Percentiles rank a stretch among this genome's conserved stretches.
Evolutionary conservation across 2,888 invertebrate genomes (phyloP).

Genomic region (Apamea epomidion): DNA sequence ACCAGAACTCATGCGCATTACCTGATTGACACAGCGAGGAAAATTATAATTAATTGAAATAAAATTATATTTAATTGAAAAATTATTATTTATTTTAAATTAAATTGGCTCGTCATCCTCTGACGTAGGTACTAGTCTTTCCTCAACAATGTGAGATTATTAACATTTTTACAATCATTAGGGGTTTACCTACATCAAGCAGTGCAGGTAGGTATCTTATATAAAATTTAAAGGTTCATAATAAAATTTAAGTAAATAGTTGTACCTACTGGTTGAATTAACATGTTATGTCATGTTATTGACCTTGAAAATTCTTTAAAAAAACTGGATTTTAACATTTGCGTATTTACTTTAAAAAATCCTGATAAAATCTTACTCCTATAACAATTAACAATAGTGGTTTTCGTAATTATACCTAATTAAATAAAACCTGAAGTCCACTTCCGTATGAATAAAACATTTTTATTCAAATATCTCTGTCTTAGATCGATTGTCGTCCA

Average conservation of each 20-base stretch:
- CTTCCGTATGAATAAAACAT: slow-evolving; percentile 28
- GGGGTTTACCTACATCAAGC: not conserved
- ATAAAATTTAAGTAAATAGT: not conserved
- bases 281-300: not conserved
- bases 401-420: slow-evolving; percentile 1
- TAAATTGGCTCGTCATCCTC: not conserved
- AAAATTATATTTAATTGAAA: not conserved
- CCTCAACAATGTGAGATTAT: not conserved
- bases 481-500: slow-evolving; percentile 11
- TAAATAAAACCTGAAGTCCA: not conserved
- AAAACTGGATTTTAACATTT: not conserved
- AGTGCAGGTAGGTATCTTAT: not conserved
- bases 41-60: not conserved
- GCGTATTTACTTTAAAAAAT: slow-evolving; percentile 6
- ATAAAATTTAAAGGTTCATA: not conserved
- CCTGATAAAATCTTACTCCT: slow-evolving; percentile 5
- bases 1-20: slow-evolving; percentile 93
- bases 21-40: slow-evolving; percentile 73
- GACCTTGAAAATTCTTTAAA: not conserved
- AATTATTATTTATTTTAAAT: not conserved
- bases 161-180: not conserved
- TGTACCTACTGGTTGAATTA: slow-evolving; percentile 3
- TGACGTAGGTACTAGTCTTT: not conserved
- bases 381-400: slow-evolving; percentile 6
- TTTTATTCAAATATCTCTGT: slow-evolving; percentile 30